These are phyloP conservation scores for Tenualosa thibaudeaui DNA, from an alignment of 2,797 vertebrate genomes.

Conservation along the genomic window DNA sequence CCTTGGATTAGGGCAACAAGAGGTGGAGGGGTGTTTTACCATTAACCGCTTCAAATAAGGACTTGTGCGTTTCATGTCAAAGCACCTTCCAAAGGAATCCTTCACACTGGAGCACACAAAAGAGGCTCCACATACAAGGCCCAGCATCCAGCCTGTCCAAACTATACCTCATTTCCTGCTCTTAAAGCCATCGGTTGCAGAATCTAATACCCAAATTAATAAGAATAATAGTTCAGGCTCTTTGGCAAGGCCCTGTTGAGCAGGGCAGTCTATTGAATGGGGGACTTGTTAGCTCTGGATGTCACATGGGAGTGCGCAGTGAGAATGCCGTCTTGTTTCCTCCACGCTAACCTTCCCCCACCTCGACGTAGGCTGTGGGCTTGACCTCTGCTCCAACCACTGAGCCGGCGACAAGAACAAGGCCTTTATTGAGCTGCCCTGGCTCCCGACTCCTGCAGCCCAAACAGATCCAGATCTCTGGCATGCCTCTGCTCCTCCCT, in stretches of 20 bases:
- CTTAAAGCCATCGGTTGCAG: background rate
- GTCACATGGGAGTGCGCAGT: conserved; percentile 40
- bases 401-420: conserved; percentile 45
- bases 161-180: background rate
- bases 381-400: conserved; percentile 44
- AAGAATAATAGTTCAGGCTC: background rate
- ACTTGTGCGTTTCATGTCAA: conserved; percentile 4
- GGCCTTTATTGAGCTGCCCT: conserved; percentile 42
- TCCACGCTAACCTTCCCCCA: conserved; percentile 44
- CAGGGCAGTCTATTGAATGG: conserved; percentile 38
- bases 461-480: conserved; percentile 42
- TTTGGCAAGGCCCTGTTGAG: background rate
- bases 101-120: background rate
- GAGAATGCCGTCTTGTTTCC: conserved; percentile 50
- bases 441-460: conserved; percentile 42
- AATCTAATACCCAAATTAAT: conserved; percentile 23
- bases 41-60: background rate
- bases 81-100: background rate
- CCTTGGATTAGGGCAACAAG: conserved; percentile 8
- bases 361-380: conserved; percentile 40
- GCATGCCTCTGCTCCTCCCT: background rate
- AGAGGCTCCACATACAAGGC: background rate
- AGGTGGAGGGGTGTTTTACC: background rate
- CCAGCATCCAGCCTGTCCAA: background rate
- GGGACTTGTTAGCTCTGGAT: conserved; percentile 42